phyloP scores from a whole-genome alignment of 2,797 vertebrate species.

The Manis crassicaudata region DNA sequence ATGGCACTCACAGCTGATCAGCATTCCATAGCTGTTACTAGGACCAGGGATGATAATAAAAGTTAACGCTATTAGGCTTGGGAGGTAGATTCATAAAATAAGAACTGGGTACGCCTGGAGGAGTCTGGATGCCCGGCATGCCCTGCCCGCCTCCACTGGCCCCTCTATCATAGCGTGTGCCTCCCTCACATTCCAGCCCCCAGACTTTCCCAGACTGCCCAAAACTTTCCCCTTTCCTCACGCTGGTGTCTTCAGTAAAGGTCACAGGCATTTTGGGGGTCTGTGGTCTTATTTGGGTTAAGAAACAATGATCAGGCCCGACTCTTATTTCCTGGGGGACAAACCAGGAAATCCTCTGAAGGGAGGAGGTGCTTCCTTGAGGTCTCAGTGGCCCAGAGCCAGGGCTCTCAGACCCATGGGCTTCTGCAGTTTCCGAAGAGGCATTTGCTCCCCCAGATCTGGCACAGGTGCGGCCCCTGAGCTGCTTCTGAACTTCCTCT shows the following conservation, averaged over 20 bases:
- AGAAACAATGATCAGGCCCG: not conserved
- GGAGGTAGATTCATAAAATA: not conserved
- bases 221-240: not conserved
- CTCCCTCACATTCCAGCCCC: not conserved
- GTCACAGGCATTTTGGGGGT: not conserved
- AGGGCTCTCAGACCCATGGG: rapidly evolving
- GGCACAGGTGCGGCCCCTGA: not conserved
- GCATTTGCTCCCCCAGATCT: not conserved
- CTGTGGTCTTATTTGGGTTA: not conserved
- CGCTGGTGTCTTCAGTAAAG: not conserved
- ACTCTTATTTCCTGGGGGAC: not conserved
- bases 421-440: not conserved
- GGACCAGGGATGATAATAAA: not conserved
- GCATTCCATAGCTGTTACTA: not conserved
- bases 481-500: not conserved
- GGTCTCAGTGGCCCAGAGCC: not conserved
- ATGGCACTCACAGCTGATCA: not conserved
- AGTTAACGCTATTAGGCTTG: not conserved
- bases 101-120: not conserved
- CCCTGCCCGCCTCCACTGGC: not conserved
- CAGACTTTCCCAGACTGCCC: not conserved
- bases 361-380: no score
- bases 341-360: not conserved
- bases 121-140: not conserved
- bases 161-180: not conserved